These are phyloP conservation scores for Troilus luridus DNA, from an alignment of 2,888 invertebrate genomes.

Conservation along the genomic window DNA sequence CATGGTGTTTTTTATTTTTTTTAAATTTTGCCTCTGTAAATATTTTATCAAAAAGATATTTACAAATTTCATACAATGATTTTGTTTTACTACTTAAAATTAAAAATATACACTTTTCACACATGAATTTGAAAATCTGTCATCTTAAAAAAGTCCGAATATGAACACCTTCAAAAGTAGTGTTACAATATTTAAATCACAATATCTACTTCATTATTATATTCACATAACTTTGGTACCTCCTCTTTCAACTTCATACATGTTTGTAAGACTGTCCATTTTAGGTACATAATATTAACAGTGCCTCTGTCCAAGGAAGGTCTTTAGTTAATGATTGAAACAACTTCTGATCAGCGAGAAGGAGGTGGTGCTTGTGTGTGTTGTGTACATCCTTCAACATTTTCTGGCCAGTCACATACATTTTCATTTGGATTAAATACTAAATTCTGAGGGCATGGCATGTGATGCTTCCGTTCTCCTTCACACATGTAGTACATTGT, in stretches of 20 bases:
- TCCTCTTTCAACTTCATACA: slow-evolving; percentile 41
- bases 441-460: slow-evolving; percentile 93
- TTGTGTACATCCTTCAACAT: slow-evolving; percentile 88
- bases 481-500: slow-evolving; percentile 97
- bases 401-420: slow-evolving; percentile 97
- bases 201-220: slow-evolving; percentile 49
- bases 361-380: slow-evolving; percentile 78
- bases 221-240: slow-evolving; percentile 55
- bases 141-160: neutral
- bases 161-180: slow-evolving; percentile 6
- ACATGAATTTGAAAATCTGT: slow-evolving; percentile 51
- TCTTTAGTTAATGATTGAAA: slow-evolving; percentile 51
- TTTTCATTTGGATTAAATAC: slow-evolving; percentile 94
- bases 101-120: slow-evolving; percentile 57
- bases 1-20: neutral
- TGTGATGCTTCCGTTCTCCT: slow-evolving; percentile 94
- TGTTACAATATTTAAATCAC: slow-evolving; percentile 47
- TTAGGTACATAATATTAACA: slow-evolving; percentile 47
- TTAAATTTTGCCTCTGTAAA: slow-evolving; percentile 28
- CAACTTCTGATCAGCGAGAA: slow-evolving; percentile 57
- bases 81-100: slow-evolving; percentile 38
- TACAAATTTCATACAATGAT: slow-evolving; percentile 51
- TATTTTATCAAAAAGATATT: slow-evolving; percentile 52
- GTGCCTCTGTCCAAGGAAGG: slow-evolving; percentile 53
- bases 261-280: slow-evolving; percentile 45